Evolutionary conservation across 1,140 invertebrate species (phyloP).

Genomic region (Teleopsis dalmanni): DNA sequence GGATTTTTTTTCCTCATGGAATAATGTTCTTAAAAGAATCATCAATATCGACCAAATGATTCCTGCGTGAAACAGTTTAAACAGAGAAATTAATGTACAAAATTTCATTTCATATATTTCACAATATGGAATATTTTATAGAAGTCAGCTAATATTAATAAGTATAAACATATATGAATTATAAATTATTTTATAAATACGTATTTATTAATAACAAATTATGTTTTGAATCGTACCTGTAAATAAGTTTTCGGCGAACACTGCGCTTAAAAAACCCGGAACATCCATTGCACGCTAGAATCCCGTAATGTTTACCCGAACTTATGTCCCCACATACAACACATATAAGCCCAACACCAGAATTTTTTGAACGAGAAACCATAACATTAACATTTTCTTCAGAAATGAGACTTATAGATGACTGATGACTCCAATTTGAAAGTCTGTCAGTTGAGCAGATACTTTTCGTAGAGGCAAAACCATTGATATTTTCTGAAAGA

Average conservation of each 20-base stretch:
- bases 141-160: neutral
- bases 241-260: constrained; percentile 92
- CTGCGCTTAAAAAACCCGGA: constrained; percentile 98
- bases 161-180: neutral
- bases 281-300: constrained; percentile 98
- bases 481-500: too few relatives aligned
- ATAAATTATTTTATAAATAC: too few relatives aligned
- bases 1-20: too few relatives aligned
- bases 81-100: too few relatives aligned
- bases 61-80: too few relatives aligned
- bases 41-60: too few relatives aligned
- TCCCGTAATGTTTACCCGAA: constrained; percentile 96
- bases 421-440: constrained; percentile 9
- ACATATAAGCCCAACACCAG: constrained; percentile 67
- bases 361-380: constrained; percentile 32
- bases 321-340: constrained; percentile 96
- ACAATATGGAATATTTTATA: neutral
- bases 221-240: constrained; percentile 65
- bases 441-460: too few relatives aligned
- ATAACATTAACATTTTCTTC: neutral
- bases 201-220: too few relatives aligned
- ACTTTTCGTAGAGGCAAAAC: too few relatives aligned
- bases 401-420: neutral
- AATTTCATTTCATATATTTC: too few relatives aligned
- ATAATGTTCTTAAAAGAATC: too few relatives aligned